Percentiles rank a stretch among this genome's conserved stretches.
Conservation (phyloP, 2,888 invertebrate genomes). For the Hydraecia micacea region DNA sequence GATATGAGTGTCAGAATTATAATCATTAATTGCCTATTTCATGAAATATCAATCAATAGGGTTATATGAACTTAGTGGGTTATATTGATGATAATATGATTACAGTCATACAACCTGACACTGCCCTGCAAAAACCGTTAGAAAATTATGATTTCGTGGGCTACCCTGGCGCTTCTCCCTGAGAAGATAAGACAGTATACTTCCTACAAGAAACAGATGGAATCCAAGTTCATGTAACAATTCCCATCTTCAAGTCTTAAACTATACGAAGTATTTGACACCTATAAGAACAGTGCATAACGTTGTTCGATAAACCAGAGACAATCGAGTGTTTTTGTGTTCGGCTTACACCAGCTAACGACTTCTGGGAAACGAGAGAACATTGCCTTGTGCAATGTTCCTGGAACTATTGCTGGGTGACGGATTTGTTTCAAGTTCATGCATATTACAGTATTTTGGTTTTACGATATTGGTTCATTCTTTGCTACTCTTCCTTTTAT, state of each 20-base stretch:
- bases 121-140: no score
- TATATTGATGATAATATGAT: no score
- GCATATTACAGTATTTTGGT: not conserved
- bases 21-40: no score
- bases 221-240: conserved; percentile 31
- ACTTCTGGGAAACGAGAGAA: conserved; percentile 57
- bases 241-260: conserved; percentile 18
- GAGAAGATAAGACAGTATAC: not conserved
- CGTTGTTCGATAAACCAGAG: conserved; percentile 43
- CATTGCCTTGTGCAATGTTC: conserved; percentile 47
- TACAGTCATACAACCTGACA: no score
- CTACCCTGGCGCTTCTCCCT: not conserved
- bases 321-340: conserved; percentile 59
- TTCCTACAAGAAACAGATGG: not conserved
- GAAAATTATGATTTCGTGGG: not conserved
- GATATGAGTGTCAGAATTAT: not conserved
- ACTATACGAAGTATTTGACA: conserved; percentile 38
- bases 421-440: conserved; percentile 53
- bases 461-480: not conserved
- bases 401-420: conserved; percentile 48
- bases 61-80: no score
- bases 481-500: not conserved
- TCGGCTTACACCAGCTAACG: conserved; percentile 53
- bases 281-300: conserved; percentile 39
- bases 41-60: no score